A percentile compares a stretch with the other conserved stretches of the same genome.
Evolutionary conservation across 2,797 vertebrate genomes (phyloP).

Genomic region (Ctenopoma multispine): DNA sequence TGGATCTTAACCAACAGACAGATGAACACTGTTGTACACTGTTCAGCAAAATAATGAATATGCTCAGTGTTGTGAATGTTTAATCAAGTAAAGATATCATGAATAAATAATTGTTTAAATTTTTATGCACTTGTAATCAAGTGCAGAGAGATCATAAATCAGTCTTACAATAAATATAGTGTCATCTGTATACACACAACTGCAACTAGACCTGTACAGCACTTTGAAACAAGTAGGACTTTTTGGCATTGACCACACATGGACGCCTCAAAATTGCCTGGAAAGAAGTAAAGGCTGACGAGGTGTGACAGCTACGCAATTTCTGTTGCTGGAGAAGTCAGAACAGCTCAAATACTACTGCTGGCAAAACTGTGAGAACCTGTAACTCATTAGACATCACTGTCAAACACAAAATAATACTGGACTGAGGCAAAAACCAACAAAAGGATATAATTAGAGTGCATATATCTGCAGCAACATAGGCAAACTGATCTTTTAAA

Average conservation of each 20-base stretch:
- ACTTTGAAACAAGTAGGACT: constrained; percentile 16
- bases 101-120: constrained; percentile 1
- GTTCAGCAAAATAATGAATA: background rate
- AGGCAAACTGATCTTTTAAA: constrained; percentile 27
- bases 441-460: constrained; percentile 8
- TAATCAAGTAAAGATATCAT: constrained; percentile 17
- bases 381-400: constrained; percentile 20
- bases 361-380: constrained; percentile 19
- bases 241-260: constrained; percentile 35
- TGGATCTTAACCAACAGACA: background rate
- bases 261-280: background rate
- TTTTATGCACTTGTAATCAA: constrained; percentile 1
- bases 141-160: constrained; percentile 28
- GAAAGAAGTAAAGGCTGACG: background rate
- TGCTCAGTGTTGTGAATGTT: background rate
- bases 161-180: constrained; percentile 39
- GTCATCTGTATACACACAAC: constrained; percentile 23
- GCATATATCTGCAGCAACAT: constrained; percentile 32
- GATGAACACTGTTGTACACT: background rate
- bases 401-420: constrained; percentile 32
- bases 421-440: constrained; percentile 35
- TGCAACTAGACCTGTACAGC: constrained; percentile 38
- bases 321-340: constrained; percentile 15
- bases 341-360: constrained; percentile 1
- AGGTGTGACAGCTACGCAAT: background rate